Percentiles rank a stretch among this genome's conserved stretches.
Evolutionary conservation across 2,888 invertebrate genomes (phyloP).

Genomic region (Brenthis hecate): DNA sequence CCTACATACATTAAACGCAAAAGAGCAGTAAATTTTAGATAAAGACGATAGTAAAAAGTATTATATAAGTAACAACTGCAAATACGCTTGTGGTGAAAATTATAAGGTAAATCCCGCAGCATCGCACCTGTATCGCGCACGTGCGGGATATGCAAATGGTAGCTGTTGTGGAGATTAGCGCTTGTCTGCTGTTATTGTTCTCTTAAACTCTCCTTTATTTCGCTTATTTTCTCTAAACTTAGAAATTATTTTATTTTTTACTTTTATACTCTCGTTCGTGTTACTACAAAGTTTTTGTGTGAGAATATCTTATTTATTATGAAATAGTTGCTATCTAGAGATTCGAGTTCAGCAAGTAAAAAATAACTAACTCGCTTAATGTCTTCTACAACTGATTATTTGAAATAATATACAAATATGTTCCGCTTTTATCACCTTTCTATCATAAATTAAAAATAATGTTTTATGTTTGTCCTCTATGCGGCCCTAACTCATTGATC

Average conservation of each 20-base stretch:
- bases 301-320: no score
- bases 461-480: no score
- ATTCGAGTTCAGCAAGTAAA: no score
- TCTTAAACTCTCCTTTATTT: constrained; percentile 9
- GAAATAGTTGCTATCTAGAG: no score
- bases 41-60: neutral
- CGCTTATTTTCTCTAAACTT: constrained; percentile 10
- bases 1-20: neutral
- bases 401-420: no score
- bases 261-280: neutral
- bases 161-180: constrained; percentile 9
- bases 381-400: no score
- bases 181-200: constrained; percentile 8
- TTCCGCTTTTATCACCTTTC: no score
- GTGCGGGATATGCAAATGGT: constrained; percentile 12
- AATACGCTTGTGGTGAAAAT: neutral
- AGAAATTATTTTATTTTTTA: constrained; percentile 5
- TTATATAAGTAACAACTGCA: neutral
- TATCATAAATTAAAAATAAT: no score
- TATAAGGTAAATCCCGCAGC: neutral
- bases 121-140: constrained; percentile 8
- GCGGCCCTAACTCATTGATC: no score
- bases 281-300: neutral
- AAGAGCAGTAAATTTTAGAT: neutral
- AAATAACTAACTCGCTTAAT: no score